These are phyloP conservation scores for Hypomecis punctinalis DNA, from an alignment of 2,888 invertebrate species.

Conservation along the genomic window DNA sequence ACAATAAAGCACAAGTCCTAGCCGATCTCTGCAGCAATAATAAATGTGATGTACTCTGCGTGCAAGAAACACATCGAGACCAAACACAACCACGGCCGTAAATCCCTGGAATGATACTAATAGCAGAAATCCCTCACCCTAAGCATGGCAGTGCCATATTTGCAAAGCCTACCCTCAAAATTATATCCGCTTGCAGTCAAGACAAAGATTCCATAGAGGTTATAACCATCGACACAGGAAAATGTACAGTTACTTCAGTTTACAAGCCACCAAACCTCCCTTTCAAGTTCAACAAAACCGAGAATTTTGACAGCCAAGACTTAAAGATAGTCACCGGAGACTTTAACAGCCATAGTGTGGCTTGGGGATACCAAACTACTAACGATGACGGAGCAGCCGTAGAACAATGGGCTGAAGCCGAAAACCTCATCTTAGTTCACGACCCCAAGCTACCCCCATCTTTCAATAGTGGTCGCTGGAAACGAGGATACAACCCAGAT, in stretches of 20 bases:
- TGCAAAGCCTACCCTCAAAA: background rate
- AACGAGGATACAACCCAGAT: background rate
- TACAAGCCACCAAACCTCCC: background rate
- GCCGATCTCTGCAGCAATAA: background rate
- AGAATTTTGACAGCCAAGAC: background rate
- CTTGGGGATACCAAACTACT: background rate
- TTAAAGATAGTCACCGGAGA: background rate
- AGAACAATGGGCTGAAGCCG: background rate
- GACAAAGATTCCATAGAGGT: background rate
- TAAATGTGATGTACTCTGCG: background rate
- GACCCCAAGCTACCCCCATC: background rate
- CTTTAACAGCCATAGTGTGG: background rate
- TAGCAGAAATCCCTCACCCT: background rate
- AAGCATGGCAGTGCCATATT: background rate
- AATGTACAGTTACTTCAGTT: background rate
- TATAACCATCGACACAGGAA: background rate
- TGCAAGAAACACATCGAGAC: background rate
- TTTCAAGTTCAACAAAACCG: background rate
- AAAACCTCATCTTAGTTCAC: background rate
- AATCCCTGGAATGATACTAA: background rate
- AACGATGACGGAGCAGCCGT: background rate
- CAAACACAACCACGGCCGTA: background rate
- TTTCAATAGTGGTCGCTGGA: background rate
- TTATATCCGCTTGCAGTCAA: background rate
- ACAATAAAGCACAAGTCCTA: background rate